Evolutionary conservation across 2,797 vertebrate species (phyloP), one percentile per base, ranked within the genome.

Genomic region (Harpagifer antarcticus): DNA sequence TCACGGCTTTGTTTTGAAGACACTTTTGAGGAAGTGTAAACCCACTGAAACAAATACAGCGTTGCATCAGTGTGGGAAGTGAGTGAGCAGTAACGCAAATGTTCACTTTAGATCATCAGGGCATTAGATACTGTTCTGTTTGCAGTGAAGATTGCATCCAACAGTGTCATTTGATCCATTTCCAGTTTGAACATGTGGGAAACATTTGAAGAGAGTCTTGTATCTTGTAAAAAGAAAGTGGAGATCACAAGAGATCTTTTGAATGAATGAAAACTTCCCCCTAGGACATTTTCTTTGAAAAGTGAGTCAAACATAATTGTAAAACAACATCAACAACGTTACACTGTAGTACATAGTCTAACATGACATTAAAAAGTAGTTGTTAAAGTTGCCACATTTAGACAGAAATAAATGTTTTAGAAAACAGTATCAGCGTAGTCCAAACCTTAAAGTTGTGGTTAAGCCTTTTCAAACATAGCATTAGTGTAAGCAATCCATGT

Each of bases 91-190:
- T 19, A n/a, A 27, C 1, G 20, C 31, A 14, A 52, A 71, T 17
- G 50, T 82, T 69, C 65, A 79, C 78, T 27, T 27, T 4, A 27
- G 4, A 4, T 27, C 27, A 27, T 27, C 27, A 27, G 27, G 27
- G 27, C 27, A 27, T 5, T 27, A 81, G 33, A 79, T 77, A 66
- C 11, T 55, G 9, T 31, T 52, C 55, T 74, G 72, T 81, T 84
- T 78, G 58, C 17, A 62, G n/a, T 68, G 60, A 54, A 64, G 33
- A 68, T 64, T 53, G 50, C 44, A 27, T 53, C 2, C n/a, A 33
- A 37, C 11, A 4, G 15, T 15, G 44, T 47, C 17, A 44, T 74
- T 37, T 42, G 2, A 31, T 69, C 44, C 9, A 14, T n/a, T 60
- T 16, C 16, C 13, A 3, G 59, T 37, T 23, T 33, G 3, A 20